Conservation (phyloP, 2,797 vertebrate genomes). For the Argyrosomus regius region DNA sequence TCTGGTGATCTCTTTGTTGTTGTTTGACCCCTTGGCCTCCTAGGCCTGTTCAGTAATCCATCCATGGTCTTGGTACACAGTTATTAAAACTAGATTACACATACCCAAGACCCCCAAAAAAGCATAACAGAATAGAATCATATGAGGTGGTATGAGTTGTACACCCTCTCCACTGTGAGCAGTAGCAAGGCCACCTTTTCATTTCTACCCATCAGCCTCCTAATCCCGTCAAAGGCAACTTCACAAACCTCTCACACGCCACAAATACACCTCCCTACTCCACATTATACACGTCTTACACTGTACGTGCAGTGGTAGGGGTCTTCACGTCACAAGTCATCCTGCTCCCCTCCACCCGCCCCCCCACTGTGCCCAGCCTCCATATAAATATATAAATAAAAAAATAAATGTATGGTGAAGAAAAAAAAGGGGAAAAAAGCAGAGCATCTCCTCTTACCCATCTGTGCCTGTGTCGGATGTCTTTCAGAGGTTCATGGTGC, state of each 20-base stretch:
- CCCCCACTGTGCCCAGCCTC: neutral
- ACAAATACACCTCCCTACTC: neutral
- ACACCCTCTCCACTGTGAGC: neutral
- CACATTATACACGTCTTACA: slow-evolving; percentile 24
- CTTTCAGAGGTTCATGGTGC: slow-evolving; percentile 78
- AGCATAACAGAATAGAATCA: neutral
- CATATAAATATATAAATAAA: slow-evolving; percentile 8
- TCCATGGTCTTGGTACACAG: neutral
- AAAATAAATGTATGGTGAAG: neutral
- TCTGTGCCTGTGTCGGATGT: slow-evolving; percentile 74
- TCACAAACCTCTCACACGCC: slow-evolving; percentile 9
- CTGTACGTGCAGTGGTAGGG: slow-evolving; percentile 21
- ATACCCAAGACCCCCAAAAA: neutral
- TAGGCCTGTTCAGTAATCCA: neutral
- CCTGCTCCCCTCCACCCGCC: neutral
- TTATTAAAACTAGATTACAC: neutral
- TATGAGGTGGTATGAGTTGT: neutral
- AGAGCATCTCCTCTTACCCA: slow-evolving; percentile 74
- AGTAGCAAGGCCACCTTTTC: slow-evolving; percentile 11
- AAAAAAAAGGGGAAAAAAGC: neutral
- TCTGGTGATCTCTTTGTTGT: neutral
- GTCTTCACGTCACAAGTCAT: slow-evolving; percentile 42
- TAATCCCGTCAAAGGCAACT: slow-evolving; percentile 16
- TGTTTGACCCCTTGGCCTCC: slow-evolving; percentile 9
- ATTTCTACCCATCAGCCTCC: neutral